Evolutionary conservation across 2,797 vertebrate species (phyloP), one percentile per base, ranked within the genome.

Genomic region (Argya squamiceps): DNA sequence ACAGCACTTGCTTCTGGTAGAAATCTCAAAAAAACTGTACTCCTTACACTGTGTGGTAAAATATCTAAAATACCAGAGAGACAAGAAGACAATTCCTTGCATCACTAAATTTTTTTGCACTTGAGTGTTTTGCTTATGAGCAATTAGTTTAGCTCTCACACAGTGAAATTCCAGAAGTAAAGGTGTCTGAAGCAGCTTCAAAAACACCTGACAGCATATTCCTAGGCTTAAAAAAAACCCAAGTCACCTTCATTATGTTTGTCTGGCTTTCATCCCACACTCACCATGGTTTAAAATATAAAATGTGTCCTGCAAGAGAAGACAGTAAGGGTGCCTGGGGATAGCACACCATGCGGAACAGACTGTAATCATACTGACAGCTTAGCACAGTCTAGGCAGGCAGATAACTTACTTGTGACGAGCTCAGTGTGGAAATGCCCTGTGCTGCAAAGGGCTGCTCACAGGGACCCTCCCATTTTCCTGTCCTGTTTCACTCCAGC

Each of bases 401-500:
- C 70, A 73, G 70, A 65, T 50, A 84, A 73, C 39, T 77, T n/a
- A 4, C 29, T 79, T 47, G 73, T 69, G 89, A 65, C 3, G 26
- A 37, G 69, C 26, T 58, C 55, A 13, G 32, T 3, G 34, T 74
- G 79, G 65, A 78, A 64, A 65, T 11, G 65, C 47, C 52, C 29
- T 39, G 65, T 5, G 4, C 81, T 75, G 59, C 62, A 43, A 1
- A 0, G 1, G 24, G 24, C 36, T 23, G 0, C 52, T 43, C 69
- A 24, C 39, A 41, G 43, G 50, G 15, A 47, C 37, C 15, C 36
- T 74, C n/a, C 59, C 11, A 0, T 44, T 11, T 21, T 49, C 47
- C 43, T 24, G 9, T 32, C 24, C 52, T 46, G 6, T 20, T 50
- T 62, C 37, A 13, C 63, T 22, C 2, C 9, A 29, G 55, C 46